Conservation (phyloP, 2,113 vertebrate genomes). For the Perca fluviatilis region DNA sequence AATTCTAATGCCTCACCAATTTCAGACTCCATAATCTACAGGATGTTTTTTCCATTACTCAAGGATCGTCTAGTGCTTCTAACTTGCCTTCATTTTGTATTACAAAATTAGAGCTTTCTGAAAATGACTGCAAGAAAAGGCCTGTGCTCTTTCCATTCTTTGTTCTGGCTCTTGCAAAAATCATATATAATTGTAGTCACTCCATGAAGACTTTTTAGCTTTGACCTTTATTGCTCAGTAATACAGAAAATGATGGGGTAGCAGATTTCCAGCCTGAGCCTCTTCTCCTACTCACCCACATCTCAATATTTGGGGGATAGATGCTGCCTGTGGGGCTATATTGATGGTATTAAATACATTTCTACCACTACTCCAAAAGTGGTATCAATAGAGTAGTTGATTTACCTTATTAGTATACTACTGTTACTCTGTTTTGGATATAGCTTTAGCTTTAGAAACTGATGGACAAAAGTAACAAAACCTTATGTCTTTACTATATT, state of each 20-base stretch:
- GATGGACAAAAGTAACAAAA: background rate
- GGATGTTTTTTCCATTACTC: conserved; percentile 73
- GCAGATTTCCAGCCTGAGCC: conserved; percentile 80
- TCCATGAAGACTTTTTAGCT: conserved; percentile 82
- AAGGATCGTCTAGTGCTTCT: conserved; percentile 80
- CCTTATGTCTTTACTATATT: background rate
- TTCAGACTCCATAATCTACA: conserved; percentile 65
- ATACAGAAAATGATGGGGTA: conserved; percentile 85
- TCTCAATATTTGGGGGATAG: conserved; percentile 71
- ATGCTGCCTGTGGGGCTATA: conserved; percentile 40
- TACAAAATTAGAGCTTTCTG: conserved; percentile 89
- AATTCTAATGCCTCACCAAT: conserved; percentile 59
- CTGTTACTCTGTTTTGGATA: conserved; percentile 76
- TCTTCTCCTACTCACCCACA: conserved; percentile 63
- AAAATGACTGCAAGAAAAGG: conserved; percentile 89
- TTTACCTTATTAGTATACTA: conserved; percentile 25
- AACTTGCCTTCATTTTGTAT: conserved; percentile 83
- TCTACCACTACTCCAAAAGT: background rate
- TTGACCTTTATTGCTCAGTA: conserved; percentile 87
- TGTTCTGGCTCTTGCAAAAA: conserved; percentile 86
- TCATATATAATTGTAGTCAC: conserved; percentile 91
- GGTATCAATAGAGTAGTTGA: background rate
- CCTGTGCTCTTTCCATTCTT: conserved; percentile 82
- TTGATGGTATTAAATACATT: conserved; percentile 30
- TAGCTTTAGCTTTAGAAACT: conserved; percentile 7